These are phyloP conservation scores for Periphyllus acericola DNA, from an alignment of 2,888 invertebrate genomes.

Conservation along the genomic window DNA sequence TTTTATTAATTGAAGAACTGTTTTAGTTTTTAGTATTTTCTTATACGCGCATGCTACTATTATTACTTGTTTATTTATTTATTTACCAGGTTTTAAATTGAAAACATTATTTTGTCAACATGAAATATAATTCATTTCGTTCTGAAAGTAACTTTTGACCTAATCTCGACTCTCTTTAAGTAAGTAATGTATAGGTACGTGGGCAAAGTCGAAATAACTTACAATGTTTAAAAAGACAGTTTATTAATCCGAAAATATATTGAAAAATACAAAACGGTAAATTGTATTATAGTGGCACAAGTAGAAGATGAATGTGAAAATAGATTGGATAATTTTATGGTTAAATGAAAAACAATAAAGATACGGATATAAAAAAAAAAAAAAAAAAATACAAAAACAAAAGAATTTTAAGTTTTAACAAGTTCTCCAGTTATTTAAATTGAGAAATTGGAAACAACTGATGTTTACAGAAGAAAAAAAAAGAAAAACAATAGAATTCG, in stretches of 20 bases:
- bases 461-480: background rate
- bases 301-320: constrained; percentile 25
- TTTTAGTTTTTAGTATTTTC: no score
- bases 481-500: constrained; percentile 1
- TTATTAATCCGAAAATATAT: constrained; percentile 22
- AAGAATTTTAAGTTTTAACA: constrained; percentile 1
- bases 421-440: background rate
- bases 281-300: background rate
- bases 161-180: background rate
- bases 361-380: background rate
- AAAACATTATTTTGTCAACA: background rate
- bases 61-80: no score
- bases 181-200: background rate
- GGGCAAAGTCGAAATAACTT: background rate
- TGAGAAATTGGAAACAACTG: background rate
- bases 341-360: background rate
- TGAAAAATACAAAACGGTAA: constrained; percentile 2
- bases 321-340: constrained; percentile 4
- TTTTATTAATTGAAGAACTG: no score
- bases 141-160: background rate
- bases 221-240: constrained; percentile 7
- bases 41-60: no score
- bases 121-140: background rate
- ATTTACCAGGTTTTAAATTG: no score
- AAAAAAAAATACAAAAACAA: background rate